These are phyloP conservation scores for Catajapyx aquilonaris DNA, from an alignment of 1,140 invertebrate genomes.

Conservation along the genomic window DNA sequence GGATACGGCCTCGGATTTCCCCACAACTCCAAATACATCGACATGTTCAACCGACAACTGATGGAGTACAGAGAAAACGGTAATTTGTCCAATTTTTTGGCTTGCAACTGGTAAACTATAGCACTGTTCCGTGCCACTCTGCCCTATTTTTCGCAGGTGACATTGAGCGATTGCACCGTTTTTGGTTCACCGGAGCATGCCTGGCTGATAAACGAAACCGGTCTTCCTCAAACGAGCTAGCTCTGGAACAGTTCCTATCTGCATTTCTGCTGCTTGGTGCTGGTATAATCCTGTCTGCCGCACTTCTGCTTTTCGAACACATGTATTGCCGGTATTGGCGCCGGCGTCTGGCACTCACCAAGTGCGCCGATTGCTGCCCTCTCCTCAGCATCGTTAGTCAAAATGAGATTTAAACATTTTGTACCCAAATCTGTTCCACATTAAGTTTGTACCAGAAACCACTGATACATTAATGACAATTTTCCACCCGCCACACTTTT, in stretches of 20 bases:
- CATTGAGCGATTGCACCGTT: slow-evolving; percentile 35
- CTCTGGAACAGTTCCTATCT: slow-evolving; percentile 38
- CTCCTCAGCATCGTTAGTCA: slow-evolving; percentile 8
- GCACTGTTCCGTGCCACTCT: neutral
- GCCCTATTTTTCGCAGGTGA: slow-evolving; percentile 23
- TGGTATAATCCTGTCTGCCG: slow-evolving; percentile 29
- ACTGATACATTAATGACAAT: too few relatives aligned
- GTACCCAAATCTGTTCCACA: too few relatives aligned
- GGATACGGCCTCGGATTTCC: slow-evolving; percentile 41
- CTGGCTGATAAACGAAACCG: slow-evolving; percentile 17
- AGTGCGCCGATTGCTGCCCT: slow-evolving; percentile 5
- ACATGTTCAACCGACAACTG: slow-evolving; percentile 32
- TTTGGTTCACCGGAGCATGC: slow-evolving; percentile 43
- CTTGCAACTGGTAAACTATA: neutral
- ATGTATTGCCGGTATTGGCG: slow-evolving; percentile 19
- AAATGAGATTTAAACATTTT: neutral
- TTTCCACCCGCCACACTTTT: too few relatives aligned
- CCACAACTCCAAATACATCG: slow-evolving; percentile 32
- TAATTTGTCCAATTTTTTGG: slow-evolving; percentile 13
- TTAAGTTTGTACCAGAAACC: too few relatives aligned
- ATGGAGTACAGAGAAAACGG: slow-evolving; percentile 38
- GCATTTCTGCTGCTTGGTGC: slow-evolving; percentile 37
- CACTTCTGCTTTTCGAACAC: slow-evolving; percentile 31
- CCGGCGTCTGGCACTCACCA: neutral
- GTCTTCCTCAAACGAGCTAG: slow-evolving; percentile 24